Evolutionary conservation across 92 coral and sea anemone species (phyloP).

Genomic region (Porites divaricata): DNA sequence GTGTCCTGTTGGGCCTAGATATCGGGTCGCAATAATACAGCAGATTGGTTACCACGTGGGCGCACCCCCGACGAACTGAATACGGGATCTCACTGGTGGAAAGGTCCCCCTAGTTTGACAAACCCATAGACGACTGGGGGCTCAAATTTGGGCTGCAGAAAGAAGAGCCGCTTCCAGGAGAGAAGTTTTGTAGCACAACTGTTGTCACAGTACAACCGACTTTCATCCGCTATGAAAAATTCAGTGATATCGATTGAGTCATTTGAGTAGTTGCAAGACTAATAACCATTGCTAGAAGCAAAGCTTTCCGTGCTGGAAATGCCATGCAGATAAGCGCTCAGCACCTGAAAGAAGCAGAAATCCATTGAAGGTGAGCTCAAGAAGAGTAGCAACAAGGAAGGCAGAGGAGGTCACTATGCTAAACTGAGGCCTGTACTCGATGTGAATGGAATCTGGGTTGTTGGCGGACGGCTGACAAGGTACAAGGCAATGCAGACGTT

Average conservation of each 20-base stretch:
- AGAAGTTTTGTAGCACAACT: slow-evolving; percentile 35
- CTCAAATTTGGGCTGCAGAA: slow-evolving; percentile 26
- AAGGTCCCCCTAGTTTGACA: slow-evolving; percentile 50
- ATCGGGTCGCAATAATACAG: slow-evolving; percentile 65
- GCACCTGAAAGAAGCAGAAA: slow-evolving; percentile 53
- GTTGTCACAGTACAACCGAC: slow-evolving; percentile 30
- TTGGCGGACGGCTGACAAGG: slow-evolving; percentile 54
- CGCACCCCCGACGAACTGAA: slow-evolving; percentile 50
- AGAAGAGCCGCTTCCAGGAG: slow-evolving; percentile 55
- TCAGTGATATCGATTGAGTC: slow-evolving; percentile 55
- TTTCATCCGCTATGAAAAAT: slow-evolving; percentile 51
- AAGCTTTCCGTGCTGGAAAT: slow-evolving; percentile 56
- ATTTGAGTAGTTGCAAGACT: slow-evolving; percentile 70
- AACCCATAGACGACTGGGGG: slow-evolving; percentile 48
- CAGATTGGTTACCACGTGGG: slow-evolving; percentile 77
- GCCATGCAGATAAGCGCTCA: slow-evolving; percentile 43
- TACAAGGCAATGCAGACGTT: slow-evolving; percentile 63
- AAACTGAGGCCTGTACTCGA: slow-evolving; percentile 61
- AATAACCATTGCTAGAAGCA: slow-evolving; percentile 26
- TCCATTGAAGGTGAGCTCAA: slow-evolving; percentile 19
- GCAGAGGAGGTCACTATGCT: slow-evolving; percentile 65
- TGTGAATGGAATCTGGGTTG: slow-evolving; percentile 41
- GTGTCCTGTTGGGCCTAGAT: slow-evolving; percentile 66
- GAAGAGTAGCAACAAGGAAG: slow-evolving; percentile 24
- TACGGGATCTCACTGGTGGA: slow-evolving; percentile 58